These are phyloP conservation scores for Triplophysa siluroides DNA, from an alignment of 2,113 vertebrate genomes.

Conservation along the genomic window DNA sequence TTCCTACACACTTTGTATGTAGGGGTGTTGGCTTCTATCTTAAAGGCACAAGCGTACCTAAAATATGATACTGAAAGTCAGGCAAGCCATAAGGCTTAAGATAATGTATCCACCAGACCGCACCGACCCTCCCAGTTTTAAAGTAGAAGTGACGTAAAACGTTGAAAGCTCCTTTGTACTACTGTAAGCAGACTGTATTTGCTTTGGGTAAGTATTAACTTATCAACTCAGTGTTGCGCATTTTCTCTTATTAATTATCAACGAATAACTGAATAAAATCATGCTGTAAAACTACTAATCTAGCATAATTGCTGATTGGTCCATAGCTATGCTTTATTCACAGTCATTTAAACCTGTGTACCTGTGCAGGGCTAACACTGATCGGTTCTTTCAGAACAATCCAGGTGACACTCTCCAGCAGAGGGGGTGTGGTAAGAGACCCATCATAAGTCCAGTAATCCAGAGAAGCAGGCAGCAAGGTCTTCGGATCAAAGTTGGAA, in stretches of 20 bases:
- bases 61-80: constrained; percentile 18
- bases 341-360: constrained; percentile 49
- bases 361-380: constrained; percentile 83
- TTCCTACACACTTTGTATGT: neutral
- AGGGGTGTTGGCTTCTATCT: neutral
- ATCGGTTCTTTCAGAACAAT: constrained; percentile 87
- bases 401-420: constrained; percentile 90
- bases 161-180: neutral
- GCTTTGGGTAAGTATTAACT: neutral
- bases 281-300: neutral
- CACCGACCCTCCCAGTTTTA: constrained; percentile 30
- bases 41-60: neutral
- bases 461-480: constrained; percentile 81
- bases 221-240: neutral
- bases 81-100: constrained; percentile 12
- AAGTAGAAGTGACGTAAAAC: neutral
- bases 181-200: neutral
- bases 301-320: neutral
- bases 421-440: constrained; percentile 91
- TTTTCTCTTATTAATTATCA: neutral
- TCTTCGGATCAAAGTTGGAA: constrained; percentile 77
- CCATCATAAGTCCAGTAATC: constrained; percentile 92
- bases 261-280: neutral
- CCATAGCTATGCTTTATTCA: too few species aligned
- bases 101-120: constrained; percentile 59